A percentile compares a stretch with the other conserved stretches of the same genome.
These are phyloP conservation scores for Heliocidaris erythrogramma DNA, from an alignment of 35 echinoderm and acorn worm species.

Conservation along the genomic window DNA sequence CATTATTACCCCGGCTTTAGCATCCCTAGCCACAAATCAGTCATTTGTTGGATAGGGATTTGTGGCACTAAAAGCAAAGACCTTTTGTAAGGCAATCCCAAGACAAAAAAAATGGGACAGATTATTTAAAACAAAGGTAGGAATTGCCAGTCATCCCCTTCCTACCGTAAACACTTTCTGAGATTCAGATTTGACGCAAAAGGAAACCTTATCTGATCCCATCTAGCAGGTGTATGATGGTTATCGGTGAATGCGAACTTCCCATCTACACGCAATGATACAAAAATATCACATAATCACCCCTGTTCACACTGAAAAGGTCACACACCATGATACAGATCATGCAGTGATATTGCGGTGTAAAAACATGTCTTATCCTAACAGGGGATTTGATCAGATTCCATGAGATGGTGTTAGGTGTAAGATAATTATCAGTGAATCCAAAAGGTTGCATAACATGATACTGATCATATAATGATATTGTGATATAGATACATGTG, in stretches of 20 bases:
- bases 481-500: no score
- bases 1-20: no score
- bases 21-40: no score
- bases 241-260: neutral
- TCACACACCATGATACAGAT: neutral
- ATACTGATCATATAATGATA: no score
- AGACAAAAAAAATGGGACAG: neutral
- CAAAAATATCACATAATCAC: neutral
- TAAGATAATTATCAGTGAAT: no score
- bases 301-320: neutral
- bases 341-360: neutral
- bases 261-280: neutral
- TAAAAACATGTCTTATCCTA: neutral
- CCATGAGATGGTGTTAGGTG: no score
- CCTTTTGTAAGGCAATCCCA: neutral
- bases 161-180: neutral
- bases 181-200: neutral
- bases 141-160: neutral
- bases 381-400: neutral
- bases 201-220: neutral
- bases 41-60: neutral
- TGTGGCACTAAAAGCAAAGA: neutral
- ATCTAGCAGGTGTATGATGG: constrained; percentile 15
- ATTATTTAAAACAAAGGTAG: neutral
- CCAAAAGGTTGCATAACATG: no score